Evolutionary conservation across 2,113 vertebrate genomes (phyloP).

Genomic region (Ceuthmochares aereus): DNA sequence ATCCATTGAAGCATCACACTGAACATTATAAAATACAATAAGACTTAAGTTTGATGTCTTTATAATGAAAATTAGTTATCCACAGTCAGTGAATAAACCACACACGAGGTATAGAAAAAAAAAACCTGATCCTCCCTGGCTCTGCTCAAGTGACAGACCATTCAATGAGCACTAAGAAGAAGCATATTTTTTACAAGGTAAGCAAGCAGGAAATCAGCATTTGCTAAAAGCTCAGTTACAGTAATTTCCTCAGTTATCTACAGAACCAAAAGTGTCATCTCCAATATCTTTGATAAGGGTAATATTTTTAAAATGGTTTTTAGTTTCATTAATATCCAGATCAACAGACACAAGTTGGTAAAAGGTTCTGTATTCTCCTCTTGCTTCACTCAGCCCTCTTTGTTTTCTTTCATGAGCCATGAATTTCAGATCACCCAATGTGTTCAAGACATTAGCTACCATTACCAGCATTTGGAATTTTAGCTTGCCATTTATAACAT

Average conservation of each 20-base stretch:
- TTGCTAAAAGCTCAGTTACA: not conserved
- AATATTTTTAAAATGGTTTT: not conserved
- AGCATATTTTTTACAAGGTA: not conserved
- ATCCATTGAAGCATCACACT: not conserved
- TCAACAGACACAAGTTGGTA: not conserved
- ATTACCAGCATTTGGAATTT: not conserved
- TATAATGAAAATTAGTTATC: not conserved
- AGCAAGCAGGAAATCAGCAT: not conserved
- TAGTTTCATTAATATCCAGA: not conserved
- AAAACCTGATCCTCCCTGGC: not conserved
- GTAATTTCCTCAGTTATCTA: not conserved
- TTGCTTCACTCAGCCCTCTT: not conserved
- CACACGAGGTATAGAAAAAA: not conserved
- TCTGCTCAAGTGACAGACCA: not conserved
- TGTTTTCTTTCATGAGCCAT: not conserved
- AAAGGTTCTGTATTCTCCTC: not conserved
- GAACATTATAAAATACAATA: not conserved
- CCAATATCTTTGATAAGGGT: not conserved
- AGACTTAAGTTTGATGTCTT: not conserved
- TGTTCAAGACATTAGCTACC: not conserved
- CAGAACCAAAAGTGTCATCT: not conserved
- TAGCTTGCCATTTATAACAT: not conserved
- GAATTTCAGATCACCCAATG: not conserved
- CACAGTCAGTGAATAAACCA: not conserved
- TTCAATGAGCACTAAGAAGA: not conserved